These are phyloP conservation scores for Drosophila macrospina DNA, from an alignment of 2,888 invertebrate genomes.

Conservation along the genomic window DNA sequence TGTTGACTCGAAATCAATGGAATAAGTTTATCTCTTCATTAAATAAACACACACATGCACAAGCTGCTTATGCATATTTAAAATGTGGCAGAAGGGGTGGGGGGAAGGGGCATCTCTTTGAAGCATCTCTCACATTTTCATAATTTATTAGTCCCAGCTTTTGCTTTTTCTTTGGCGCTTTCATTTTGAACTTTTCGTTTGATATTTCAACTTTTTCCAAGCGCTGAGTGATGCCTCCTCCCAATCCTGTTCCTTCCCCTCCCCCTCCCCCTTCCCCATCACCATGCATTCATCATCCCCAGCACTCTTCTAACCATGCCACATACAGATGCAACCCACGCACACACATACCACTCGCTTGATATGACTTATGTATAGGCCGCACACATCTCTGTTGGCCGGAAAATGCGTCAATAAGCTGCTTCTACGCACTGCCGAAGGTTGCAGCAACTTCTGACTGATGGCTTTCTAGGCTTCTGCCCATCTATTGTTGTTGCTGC, in stretches of 20 bases:
- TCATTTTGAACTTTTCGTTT: slow-evolving; percentile 51
- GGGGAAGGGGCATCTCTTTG: slow-evolving; percentile 45
- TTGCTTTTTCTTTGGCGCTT: slow-evolving; percentile 26
- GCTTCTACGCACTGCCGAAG: slow-evolving; percentile 38
- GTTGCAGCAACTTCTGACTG: slow-evolving; percentile 19
- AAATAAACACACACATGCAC: slow-evolving; percentile 1
- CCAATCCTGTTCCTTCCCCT: too few species aligned
- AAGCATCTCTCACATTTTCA: slow-evolving; percentile 46
- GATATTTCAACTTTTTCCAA: slow-evolving; percentile 35
- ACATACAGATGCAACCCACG: slow-evolving; percentile 5
- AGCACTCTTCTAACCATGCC: background rate
- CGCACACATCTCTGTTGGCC: slow-evolving; percentile 13
- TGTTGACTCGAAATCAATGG: slow-evolving; percentile 2
- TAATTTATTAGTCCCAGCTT: slow-evolving; percentile 60
- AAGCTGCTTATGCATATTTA: background rate
- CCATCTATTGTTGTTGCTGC: background rate
- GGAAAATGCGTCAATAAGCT: slow-evolving; percentile 39
- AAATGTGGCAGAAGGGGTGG: background rate
- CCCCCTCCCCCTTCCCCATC: background rate
- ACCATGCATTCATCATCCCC: too few species aligned
- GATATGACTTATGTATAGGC: slow-evolving; percentile 18
- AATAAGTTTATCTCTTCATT: slow-evolving; percentile 1
- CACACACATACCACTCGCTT: background rate
- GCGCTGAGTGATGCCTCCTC: background rate
- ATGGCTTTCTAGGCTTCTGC: slow-evolving; percentile 52